These are phyloP conservation scores for Lycocerus yunnanus DNA, from an alignment of 2,888 invertebrate genomes.

Conservation along the genomic window DNA sequence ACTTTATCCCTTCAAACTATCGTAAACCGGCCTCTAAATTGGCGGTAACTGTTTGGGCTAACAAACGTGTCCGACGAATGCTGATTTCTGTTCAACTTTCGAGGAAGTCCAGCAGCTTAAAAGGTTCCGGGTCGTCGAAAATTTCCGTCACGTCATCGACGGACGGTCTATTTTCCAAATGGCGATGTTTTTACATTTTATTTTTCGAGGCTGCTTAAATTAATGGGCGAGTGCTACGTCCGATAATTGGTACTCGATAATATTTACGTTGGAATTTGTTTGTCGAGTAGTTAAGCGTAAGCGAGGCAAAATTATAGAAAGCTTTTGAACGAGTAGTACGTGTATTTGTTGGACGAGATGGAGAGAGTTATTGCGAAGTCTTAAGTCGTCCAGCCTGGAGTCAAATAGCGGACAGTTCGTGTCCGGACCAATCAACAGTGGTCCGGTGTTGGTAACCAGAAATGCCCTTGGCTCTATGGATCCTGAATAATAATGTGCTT, in stretches of 20 bases:
- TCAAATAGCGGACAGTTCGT: constrained; percentile 28
- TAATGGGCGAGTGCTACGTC: neutral
- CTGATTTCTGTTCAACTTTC: constrained; percentile 28
- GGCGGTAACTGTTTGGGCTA: constrained; percentile 38
- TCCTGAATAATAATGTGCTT: constrained; percentile 27
- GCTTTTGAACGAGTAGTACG: constrained; percentile 3
- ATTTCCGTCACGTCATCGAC: constrained; percentile 12
- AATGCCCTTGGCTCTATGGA: constrained; percentile 25
- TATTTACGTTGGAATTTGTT: neutral
- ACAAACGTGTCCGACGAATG: constrained; percentile 33
- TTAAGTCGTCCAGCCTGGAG: constrained; percentile 25
- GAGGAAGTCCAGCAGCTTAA: constrained; percentile 16
- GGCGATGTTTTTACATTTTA: neutral
- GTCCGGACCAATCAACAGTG: constrained; percentile 26
- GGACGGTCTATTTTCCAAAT: neutral
- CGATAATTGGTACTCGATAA: neutral
- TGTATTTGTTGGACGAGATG: constrained; percentile 4
- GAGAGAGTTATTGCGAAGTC: constrained; percentile 21
- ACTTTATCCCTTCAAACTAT: constrained; percentile 29
- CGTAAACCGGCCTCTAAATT: constrained; percentile 36
- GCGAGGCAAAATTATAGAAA: neutral
- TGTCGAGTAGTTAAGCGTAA: neutral
- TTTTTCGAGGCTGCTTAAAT: neutral
- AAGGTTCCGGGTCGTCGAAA: neutral
- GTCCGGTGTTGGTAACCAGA: constrained; percentile 32